These are phyloP conservation scores for Melanargia galathea DNA, from an alignment of 2,888 invertebrate genomes.

Conservation along the genomic window DNA sequence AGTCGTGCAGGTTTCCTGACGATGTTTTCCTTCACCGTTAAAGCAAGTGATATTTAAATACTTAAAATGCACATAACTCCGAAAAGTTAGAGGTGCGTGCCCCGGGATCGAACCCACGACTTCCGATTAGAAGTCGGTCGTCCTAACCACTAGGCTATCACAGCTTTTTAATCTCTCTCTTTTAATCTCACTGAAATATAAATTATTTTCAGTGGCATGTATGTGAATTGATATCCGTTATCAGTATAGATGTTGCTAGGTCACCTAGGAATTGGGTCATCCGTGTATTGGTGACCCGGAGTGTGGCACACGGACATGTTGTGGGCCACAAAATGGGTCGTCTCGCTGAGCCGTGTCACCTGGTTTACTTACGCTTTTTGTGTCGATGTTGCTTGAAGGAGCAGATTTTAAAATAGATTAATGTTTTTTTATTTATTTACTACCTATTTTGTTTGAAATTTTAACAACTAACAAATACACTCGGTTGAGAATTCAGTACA, in stretches of 20 bases:
- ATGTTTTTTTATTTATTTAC: not conserved
- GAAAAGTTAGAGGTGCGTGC: too few relatives aligned
- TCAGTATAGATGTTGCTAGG: slow-evolving; percentile 14
- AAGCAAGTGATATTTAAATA: too few relatives aligned
- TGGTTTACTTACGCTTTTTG: slow-evolving; percentile 30
- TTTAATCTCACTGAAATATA: not conserved
- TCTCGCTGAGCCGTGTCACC: slow-evolving; percentile 36
- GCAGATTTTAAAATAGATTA: not conserved
- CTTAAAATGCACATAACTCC: too few relatives aligned
- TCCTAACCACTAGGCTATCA: too few relatives aligned
- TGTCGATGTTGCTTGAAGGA: slow-evolving; percentile 25
- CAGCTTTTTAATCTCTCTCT: too few relatives aligned
- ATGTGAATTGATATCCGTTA: not conserved
- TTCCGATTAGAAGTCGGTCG: too few relatives aligned
- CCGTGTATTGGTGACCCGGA: slow-evolving; percentile 28
- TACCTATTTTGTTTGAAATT: not conserved
- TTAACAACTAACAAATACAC: not conserved
- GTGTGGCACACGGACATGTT: slow-evolving; percentile 21
- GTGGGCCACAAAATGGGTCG: slow-evolving; percentile 35
- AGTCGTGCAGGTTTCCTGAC: too few relatives aligned
- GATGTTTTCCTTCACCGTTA: too few relatives aligned
- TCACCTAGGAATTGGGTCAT: slow-evolving; percentile 29
- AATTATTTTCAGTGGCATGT: not conserved
- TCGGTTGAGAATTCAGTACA: not conserved
- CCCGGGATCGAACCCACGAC: too few relatives aligned